Evolutionary conservation across 2,113 vertebrate species (phyloP).

Genomic region (Catagonus wagneri): DNA sequence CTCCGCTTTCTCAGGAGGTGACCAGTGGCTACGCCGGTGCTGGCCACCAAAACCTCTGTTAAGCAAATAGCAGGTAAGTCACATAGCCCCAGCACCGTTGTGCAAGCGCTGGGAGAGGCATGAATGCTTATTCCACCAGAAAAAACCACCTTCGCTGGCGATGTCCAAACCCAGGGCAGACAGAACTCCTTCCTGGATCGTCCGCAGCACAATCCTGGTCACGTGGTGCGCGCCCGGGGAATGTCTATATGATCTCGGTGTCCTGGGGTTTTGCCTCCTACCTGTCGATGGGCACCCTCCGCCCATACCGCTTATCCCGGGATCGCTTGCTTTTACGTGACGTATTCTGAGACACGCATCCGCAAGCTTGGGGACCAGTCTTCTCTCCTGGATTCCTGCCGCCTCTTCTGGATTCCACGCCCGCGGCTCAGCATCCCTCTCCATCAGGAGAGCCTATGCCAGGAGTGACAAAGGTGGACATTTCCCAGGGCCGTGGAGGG

Average conservation of each 20-base stretch:
- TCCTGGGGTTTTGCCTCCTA: neutral
- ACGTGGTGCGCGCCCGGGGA: rapidly evolving
- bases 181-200: neutral
- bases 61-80: too few relatives aligned
- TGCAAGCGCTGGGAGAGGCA: rapidly evolving
- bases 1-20: neutral
- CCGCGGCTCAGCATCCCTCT: rapidly evolving
- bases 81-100: rapidly evolving
- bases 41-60: too few relatives aligned
- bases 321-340: rapidly evolving
- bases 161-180: neutral
- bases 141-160: neutral
- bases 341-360: too few relatives aligned
- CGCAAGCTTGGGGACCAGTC: neutral
- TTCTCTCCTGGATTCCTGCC: neutral
- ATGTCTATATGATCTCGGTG: neutral
- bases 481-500: too few relatives aligned
- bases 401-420: too few relatives aligned
- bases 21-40: neutral
- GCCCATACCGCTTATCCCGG: neutral
- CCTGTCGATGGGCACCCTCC: neutral
- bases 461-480: neutral
- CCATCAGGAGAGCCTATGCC: neutral
- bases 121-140: neutral
- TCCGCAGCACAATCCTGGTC: rapidly evolving